Evolutionary conservation across 1,140 invertebrate genomes (phyloP).

Genomic region (Lithobius niger): DNA sequence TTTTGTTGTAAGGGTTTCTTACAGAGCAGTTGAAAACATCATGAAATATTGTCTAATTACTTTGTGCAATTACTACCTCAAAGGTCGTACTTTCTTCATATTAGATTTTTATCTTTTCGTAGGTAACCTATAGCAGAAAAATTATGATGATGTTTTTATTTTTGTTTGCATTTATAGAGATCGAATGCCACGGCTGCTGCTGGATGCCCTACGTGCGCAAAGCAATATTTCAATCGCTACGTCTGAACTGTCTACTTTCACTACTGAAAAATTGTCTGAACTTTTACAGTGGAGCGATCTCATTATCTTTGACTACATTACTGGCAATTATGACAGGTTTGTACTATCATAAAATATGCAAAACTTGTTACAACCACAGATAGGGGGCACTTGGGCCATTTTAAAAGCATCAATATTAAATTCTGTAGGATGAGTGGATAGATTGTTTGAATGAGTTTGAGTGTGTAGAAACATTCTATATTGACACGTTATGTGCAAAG

Average conservation of each 20-base stretch:
- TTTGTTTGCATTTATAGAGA: conserved; percentile 10
- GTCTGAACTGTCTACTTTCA: not conserved
- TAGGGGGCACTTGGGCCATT: not conserved
- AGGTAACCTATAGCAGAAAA: not conserved
- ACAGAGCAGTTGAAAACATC: no score
- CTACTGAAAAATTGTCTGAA: conserved; percentile 21
- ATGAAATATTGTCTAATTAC: no score
- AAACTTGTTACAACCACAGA: conserved; percentile 6
- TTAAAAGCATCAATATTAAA: no score
- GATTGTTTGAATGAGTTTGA: no score
- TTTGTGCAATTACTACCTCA: no score
- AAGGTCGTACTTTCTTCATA: no score
- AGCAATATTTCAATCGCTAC: not conserved
- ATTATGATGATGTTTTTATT: not conserved
- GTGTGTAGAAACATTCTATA: no score
- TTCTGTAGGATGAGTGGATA: no score
- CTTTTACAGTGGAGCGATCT: conserved; percentile 34
- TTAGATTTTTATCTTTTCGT: not conserved
- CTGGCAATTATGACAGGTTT: conserved; percentile 35
- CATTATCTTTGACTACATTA: conserved; percentile 35
- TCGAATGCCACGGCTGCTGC: conserved; percentile 11
- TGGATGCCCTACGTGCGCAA: conserved; percentile 9
- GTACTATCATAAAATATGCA: conserved; percentile 7
- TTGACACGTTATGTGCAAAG: no score
- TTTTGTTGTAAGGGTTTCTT: no score